These are phyloP conservation scores for Cepphus grylle DNA, from an alignment of 2,113 vertebrate species.

Conservation along the genomic window DNA sequence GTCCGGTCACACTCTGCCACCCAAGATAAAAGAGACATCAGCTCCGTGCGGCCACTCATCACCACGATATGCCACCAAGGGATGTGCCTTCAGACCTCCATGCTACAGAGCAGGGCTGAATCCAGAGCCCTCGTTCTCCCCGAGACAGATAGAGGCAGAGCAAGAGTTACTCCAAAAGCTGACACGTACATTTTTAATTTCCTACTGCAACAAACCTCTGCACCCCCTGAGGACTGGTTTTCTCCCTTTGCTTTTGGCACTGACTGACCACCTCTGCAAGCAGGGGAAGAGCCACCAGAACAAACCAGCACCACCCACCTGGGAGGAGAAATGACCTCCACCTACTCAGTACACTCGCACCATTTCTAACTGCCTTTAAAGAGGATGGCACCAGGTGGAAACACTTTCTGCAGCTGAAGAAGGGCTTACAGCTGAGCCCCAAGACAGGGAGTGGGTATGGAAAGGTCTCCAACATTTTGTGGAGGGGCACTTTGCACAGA, in stretches of 20 bases:
- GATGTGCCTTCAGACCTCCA: neutral
- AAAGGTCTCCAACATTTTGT: neutral
- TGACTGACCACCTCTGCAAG: neutral
- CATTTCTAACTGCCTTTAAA: neutral
- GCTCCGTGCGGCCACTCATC: neutral
- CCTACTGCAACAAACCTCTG: neutral
- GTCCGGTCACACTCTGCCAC: neutral
- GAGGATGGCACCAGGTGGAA: neutral
- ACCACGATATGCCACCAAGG: rapidly evolving
- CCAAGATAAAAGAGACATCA: neutral
- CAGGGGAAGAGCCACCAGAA: neutral
- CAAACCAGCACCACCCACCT: neutral
- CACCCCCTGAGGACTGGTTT: neutral
- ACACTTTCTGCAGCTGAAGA: neutral
- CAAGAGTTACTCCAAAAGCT: neutral
- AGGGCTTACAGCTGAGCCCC: neutral
- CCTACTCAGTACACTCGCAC: neutral
- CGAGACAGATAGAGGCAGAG: neutral
- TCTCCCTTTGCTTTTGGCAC: neutral
- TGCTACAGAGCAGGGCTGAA: neutral
- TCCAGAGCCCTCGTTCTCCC: neutral
- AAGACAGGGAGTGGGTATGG: rapidly evolving
- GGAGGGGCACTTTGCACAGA: neutral
- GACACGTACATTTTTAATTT: neutral
- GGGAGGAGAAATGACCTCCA: neutral